Percentiles rank a stretch among this genome's conserved stretches.
These are phyloP conservation scores for Amyelois transitella DNA, from an alignment of 1,140 invertebrate species.

Conservation along the genomic window DNA sequence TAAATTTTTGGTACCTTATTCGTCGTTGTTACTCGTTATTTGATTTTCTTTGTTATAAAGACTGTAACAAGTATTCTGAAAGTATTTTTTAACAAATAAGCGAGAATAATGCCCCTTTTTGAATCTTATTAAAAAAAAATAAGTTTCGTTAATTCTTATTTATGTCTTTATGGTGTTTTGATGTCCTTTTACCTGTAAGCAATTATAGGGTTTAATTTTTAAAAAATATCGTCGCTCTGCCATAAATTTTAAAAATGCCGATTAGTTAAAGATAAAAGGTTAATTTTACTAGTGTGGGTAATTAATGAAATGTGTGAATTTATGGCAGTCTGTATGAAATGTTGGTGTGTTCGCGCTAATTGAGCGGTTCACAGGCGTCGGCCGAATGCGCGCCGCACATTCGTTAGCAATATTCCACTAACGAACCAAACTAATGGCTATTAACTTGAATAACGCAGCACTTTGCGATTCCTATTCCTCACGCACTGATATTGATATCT, in stretches of 20 bases:
- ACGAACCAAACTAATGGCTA: conserved; percentile 71
- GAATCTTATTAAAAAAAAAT: no score
- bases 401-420: conserved; percentile 72
- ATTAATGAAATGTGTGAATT: conserved; percentile 22
- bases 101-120: no score
- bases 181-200: no score
- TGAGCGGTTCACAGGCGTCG: conserved; percentile 55
- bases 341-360: conserved; percentile 42
- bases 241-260: neutral
- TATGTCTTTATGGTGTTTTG: no score
- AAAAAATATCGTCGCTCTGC: no score
- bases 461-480: conserved; percentile 52
- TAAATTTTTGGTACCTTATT: no score
- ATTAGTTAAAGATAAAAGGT: neutral
- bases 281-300: neutral
- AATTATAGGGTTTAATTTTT: no score
- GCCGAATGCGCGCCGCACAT: conserved; percentile 56
- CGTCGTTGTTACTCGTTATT: no score
- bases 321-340: conserved; percentile 47
- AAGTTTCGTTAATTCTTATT: no score
- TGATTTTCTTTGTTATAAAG: no score
- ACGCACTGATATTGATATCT: conserved; percentile 36
- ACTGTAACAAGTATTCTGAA: no score
- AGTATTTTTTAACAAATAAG: no score
- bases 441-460: conserved; percentile 69